Base-by-base conservation (phyloP, 2,888 invertebrate genomes). In the Heliconius sara region DNA sequence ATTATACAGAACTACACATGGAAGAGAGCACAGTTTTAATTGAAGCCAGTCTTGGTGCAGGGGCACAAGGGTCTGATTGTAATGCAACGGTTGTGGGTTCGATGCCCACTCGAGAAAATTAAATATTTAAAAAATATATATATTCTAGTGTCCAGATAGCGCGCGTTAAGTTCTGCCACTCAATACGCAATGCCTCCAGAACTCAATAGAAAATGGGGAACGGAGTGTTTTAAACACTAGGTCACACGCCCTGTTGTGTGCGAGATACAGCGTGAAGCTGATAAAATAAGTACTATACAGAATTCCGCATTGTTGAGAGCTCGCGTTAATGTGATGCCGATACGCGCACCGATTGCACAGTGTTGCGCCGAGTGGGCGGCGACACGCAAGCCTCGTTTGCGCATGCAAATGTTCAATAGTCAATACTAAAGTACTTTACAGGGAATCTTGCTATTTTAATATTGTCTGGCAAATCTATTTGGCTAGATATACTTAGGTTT, bases 271-370 rank as follows among this genome's bases (percentile, higher is more conserved):
- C 52, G 52, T 52, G 52, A 19, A 52, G 2, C 52, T 52, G 52
- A 52, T 52, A 52, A 52, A 52, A 19, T 52, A 52, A 52, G 52
- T 7, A 7, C 19, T 52, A 52, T 76, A 73, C 72, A 81, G 79
- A 77, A 80, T 76, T 78, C 79, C 77, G 77, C 79, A 82, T 82
- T 80, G 80, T 79, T 67, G 90, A 89, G 89, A 68, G 68, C n/a
- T 89, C 90, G 88, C 87, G 90, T 89, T 92, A 93, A 93, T 93
- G 93, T 86, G 89, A 92, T 92, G 93, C 92, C 88, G 94, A 94
- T 94, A 93, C 89, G 90, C 89, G 87, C 88, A 85, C 86, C 88
- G 94, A 94, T 89, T 91, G 93, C 91, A 91, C 92, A 84, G 91
- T 90, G 91, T 66, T 75, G 75, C 75, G 75, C 65, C 10, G 75